These are phyloP conservation scores for Sparidentex hasta DNA, from an alignment of 2,797 vertebrate species.

Conservation along the genomic window DNA sequence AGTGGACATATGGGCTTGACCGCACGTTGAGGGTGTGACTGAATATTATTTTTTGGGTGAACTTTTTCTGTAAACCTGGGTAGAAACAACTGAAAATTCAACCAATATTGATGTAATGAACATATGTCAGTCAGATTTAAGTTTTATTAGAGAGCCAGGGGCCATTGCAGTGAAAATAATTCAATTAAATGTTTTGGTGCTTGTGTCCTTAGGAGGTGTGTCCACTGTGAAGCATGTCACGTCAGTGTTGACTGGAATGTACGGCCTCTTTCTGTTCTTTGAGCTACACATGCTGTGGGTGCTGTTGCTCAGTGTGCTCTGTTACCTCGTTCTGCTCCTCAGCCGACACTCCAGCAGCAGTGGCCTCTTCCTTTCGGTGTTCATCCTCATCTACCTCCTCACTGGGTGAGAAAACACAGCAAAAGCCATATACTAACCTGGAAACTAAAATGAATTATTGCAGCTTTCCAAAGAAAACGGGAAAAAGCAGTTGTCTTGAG, in stretches of 20 bases:
- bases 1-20: too few species aligned
- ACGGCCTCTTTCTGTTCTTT: conserved; percentile 92
- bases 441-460: background rate
- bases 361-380: conserved; percentile 89
- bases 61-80: too few species aligned
- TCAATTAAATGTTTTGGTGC: background rate
- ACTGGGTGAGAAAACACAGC: conserved; percentile 84
- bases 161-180: background rate
- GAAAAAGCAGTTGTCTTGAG: background rate
- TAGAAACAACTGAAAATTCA: background rate
- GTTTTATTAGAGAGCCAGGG: background rate
- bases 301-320: conserved; percentile 89
- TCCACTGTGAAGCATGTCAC: conserved; percentile 86
- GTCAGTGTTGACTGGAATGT: conserved; percentile 86
- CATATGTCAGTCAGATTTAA: too few species aligned
- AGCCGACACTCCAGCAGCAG: conserved; percentile 85
- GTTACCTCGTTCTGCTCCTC: conserved; percentile 91
- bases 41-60: too few species aligned
- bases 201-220: conserved; percentile 59
- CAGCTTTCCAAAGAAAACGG: background rate
- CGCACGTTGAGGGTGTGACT: too few species aligned
- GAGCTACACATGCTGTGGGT: conserved; percentile 93
- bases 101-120: background rate
- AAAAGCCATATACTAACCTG: background rate
- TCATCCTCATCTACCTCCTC: conserved; percentile 93